A percentile compares a stretch with the other conserved stretches of the same genome.
Evolutionary conservation across 30 jellyfish, hydroid and myxozoan species (phyloP).

Genomic region (Aurelia aurita): DNA sequence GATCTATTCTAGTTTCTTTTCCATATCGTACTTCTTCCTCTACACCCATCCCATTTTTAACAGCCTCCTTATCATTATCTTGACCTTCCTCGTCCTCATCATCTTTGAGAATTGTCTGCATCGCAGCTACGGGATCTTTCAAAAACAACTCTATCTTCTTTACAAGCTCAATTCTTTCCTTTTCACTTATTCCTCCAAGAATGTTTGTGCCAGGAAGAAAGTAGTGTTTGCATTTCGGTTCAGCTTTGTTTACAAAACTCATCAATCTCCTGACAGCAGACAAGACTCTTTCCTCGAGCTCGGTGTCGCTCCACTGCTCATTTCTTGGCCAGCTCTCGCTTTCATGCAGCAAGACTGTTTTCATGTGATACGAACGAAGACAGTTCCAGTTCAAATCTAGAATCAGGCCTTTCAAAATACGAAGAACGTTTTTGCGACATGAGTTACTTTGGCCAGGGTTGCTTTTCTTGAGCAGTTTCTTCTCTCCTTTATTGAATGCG

Average conservation of each 20-base stretch:
- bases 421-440: constrained; percentile 37
- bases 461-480: constrained; percentile 7
- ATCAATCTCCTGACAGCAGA: constrained; percentile 27
- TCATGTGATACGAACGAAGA: constrained; percentile 46
- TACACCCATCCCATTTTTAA: too few relatives aligned
- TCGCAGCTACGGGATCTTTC: constrained; percentile 11
- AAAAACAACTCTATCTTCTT: constrained; percentile 8
- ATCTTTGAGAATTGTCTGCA: neutral
- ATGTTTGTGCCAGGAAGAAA: constrained; percentile 30
- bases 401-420: constrained; percentile 23
- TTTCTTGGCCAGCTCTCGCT: constrained; percentile 52
- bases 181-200: neutral
- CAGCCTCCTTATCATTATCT: too few relatives aligned
- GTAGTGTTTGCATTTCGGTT: constrained; percentile 36
- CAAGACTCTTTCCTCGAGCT: constrained; percentile 17
- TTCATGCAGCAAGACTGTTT: constrained; percentile 64
- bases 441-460: constrained; percentile 11
- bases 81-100: neutral
- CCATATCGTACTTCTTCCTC: too few relatives aligned
- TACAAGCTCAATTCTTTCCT: neutral
- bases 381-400: constrained; percentile 17
- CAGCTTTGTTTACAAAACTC: constrained; percentile 6
- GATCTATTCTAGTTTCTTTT: too few relatives aligned
- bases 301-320: constrained; percentile 43
- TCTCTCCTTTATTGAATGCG: constrained; percentile 30